Percentiles rank a stretch among this genome's conserved stretches.
These are phyloP conservation scores for Varanus komodoensis DNA, from an alignment of 2,113 vertebrate species.

Conservation along the genomic window DNA sequence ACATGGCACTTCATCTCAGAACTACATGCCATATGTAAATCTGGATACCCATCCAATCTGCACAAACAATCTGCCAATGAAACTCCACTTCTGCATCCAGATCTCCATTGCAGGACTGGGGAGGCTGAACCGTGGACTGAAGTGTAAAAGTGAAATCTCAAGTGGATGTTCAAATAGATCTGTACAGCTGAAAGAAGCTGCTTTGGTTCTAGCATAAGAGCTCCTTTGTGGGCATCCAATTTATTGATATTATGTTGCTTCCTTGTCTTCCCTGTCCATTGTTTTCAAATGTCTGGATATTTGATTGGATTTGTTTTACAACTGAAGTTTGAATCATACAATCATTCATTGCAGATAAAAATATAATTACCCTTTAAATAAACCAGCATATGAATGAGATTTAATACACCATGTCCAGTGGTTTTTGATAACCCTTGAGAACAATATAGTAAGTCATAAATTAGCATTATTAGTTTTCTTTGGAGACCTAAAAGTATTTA, in stretches of 20 bases:
- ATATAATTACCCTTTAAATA: constrained; percentile 1
- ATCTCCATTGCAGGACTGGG: neutral
- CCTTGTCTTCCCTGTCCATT: neutral
- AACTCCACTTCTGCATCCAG: neutral
- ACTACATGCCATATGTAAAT: neutral
- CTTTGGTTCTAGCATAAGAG: neutral
- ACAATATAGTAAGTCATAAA: neutral
- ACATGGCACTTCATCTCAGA: neutral
- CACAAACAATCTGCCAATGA: neutral
- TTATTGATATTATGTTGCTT: constrained; percentile 13
- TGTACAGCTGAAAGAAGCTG: neutral
- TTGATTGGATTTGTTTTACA: constrained; percentile 17
- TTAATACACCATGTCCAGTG: constrained; percentile 1
- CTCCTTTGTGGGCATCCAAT: neutral
- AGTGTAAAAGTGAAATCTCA: neutral
- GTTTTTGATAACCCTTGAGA: neutral
- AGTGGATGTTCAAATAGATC: neutral
- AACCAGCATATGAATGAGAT: neutral
- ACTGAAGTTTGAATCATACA: constrained; percentile 7
- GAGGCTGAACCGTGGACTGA: neutral
- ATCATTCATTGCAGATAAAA: neutral
- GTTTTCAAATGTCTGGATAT: constrained; percentile 7
- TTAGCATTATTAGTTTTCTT: neutral
- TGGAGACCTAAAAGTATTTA: neutral
- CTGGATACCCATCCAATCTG: neutral